These are phyloP conservation scores for Neotoxoptera formosana DNA, from an alignment of 1,140 invertebrate species.

Conservation along the genomic window DNA sequence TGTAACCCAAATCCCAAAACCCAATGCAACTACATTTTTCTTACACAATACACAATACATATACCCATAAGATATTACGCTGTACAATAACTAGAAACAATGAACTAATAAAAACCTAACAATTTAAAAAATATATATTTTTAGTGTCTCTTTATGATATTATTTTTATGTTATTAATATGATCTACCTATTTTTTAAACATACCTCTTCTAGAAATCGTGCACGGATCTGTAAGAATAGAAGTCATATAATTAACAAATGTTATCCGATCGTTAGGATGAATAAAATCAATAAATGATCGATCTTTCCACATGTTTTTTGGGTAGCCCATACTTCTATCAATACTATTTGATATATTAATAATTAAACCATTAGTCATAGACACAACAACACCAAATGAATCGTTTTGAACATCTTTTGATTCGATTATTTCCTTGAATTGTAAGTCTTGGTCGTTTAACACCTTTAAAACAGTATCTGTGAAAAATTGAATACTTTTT, in stretches of 20 bases:
- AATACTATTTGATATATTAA: slow-evolving; percentile 77
- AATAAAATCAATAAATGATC: slow-evolving; percentile 86
- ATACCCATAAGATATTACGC: background rate
- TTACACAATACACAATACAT: background rate
- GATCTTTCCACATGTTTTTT: slow-evolving; percentile 83
- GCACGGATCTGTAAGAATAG: slow-evolving; percentile 61
- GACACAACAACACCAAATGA: slow-evolving; percentile 81
- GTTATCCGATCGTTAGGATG: slow-evolving; percentile 77
- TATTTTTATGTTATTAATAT: background rate
- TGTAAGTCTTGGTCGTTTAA: slow-evolving; percentile 33
- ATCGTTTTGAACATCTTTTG: slow-evolving; percentile 64
- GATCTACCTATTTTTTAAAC: background rate
- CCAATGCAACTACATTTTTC: background rate
- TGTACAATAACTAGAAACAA: background rate
- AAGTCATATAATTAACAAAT: slow-evolving; percentile 71
- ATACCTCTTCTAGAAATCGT: slow-evolving; percentile 28
- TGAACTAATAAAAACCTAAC: background rate
- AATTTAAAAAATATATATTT: background rate
- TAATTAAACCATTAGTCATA: slow-evolving; percentile 80
- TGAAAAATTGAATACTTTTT: background rate
- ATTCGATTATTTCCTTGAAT: slow-evolving; percentile 27
- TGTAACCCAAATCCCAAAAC: background rate
- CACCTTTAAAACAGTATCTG: slow-evolving; percentile 33
- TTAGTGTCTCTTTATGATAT: background rate
- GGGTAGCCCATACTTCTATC: slow-evolving; percentile 78